Evolutionary conservation across 2,888 invertebrate genomes (phyloP), one percentile per base, ranked within the genome.

Genomic region (Callinectes sapidus): DNA sequence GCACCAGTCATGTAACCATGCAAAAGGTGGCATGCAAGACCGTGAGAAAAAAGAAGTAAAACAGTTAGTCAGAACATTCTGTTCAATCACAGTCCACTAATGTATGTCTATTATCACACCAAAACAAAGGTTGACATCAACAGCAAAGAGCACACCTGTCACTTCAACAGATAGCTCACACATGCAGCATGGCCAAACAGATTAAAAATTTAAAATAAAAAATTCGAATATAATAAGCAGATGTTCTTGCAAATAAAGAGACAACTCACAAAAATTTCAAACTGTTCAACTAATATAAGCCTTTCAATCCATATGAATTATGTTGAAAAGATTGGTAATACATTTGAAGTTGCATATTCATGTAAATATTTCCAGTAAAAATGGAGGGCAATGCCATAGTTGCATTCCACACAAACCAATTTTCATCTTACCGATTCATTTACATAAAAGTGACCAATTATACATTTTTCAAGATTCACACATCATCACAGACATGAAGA

Each of bases 1-100:
- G 90, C 77, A 88, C 66, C 71, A 88, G 89, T 90, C 92, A 92
- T 81, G 91, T 90, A 87, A 90, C 87, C 92, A 90, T 91, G 94
- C 92, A 90, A 91, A 71, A 90, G 87, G 89, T 81, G 88, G 86
- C 92, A 90, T 89, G 89, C 91, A 94, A 92, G 89, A 89, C 77
- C 88, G 81, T 55, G 77, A 88, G 85, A 71, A 77, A 39, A 77
- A 89, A 42, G 66, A 77, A 77, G n/a, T 86, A 92, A 87, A 61
- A 90, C 89, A 85, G 54, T 91, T 91, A 92, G 89, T 89, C 10
- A 89, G 77, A 10, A 54, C 23, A 28, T 3, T 71, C 71, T 71
- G 71, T 13, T 28, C 28, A 71, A n/a, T n/a, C 71, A 71, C 28
- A 28, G 28, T 71, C 71, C 71, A 28, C 71, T 71, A 71, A 71